Base-by-base conservation (phyloP, 2,888 invertebrate genomes). In the Papilio demoleus region DNA sequence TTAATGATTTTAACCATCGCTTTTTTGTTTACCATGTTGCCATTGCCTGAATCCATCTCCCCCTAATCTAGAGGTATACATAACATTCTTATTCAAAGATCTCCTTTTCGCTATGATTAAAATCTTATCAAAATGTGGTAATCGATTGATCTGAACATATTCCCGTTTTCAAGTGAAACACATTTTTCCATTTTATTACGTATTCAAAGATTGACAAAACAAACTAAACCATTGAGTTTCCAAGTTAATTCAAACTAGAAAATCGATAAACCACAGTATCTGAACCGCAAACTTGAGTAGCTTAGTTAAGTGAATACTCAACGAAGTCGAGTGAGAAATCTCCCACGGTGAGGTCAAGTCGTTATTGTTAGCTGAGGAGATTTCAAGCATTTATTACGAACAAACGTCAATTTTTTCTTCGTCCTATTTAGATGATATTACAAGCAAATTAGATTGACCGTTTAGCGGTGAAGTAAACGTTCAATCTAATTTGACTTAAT, bases 311-410 rank as follows among this genome's bases (percentile, higher is more conserved):
- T 77, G 77, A 80, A 79, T 78, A 78, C 77, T 74, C 75, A 68
- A 65, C 71, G 68, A 73, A 77, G 79, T 75, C 76, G 75, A 84
- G 80, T 80, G 79, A 72, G 75, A 83, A 84, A 82, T 82, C 81
- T 79, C 77, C 76, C 79, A 79, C 74, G 78, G 81, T 74, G 81
- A 79, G 83, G 83, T 83, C 84, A 83, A 85, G 83, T 78, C 42
- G 40, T 58, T 34, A 68, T 58, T 63, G 47, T 59, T 45, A n/a
- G 34, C 45, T 34, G 36, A 45, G 19, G 42, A 40, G 19, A 45
- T 45, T 62, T 27, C 22, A 50, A 38, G 38, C 38, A 24, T 12
- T 36, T 53, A 50, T 40, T 61, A 17, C 17, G 53, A 56, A 56
- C 40, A 42, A 38, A 62, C 38, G 22, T 36, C 9, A 42, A 38